Base-by-base conservation (phyloP, 2,113 vertebrate genomes). In the Sinocyclocheilus rhinocerous region DNA sequence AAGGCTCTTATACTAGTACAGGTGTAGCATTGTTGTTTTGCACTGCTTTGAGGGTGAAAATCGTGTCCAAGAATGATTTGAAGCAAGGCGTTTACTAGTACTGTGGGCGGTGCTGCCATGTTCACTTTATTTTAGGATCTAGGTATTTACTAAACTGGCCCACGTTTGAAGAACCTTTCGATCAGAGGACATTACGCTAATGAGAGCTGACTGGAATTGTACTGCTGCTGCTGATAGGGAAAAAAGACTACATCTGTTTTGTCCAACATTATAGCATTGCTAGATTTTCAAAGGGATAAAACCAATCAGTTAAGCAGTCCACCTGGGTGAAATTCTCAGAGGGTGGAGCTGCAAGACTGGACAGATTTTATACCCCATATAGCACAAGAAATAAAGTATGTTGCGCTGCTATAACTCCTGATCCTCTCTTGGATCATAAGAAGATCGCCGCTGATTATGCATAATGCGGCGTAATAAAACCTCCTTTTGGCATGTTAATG, bases 291-390 rank as follows among this genome's bases (percentile, higher is more conserved):
- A 57, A 73, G 11, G 67, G 29, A 59, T 55, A 73, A 83, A 73
- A 55, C 4, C 20, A n/a, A 55, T 72, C 67, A 59, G 69, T 84
- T 57, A 73, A 70, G 69, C 82, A 73, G 48, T 73, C 29, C 67
- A 83, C 81, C 67, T 83, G 29, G 29, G 22, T 18, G 50, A 73
- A 84, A 84, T 26, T 73, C 82, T 84, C 67, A 10, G 69, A 84
- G 82, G 82, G 48, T 2, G 69, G 69, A 75, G 69, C 69, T 73
- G 82, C 18, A 3, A 73, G 82, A 29, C 33, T 59, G 69, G 63
- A 33, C 45, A 82, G 33, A 84, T 84, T 84, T 84, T 84, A 84
- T 73, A 84, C 82, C 82, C 67, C 29, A 84, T 73, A 73, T 84
- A 73, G 48, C 82, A 84, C 69, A 84, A 39, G 82, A 84, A 75